Percentiles rank a stretch among this genome's conserved stretches.
Conservation (phyloP, 2,113 vertebrate genomes). For the Chrysemys picta region DNA sequence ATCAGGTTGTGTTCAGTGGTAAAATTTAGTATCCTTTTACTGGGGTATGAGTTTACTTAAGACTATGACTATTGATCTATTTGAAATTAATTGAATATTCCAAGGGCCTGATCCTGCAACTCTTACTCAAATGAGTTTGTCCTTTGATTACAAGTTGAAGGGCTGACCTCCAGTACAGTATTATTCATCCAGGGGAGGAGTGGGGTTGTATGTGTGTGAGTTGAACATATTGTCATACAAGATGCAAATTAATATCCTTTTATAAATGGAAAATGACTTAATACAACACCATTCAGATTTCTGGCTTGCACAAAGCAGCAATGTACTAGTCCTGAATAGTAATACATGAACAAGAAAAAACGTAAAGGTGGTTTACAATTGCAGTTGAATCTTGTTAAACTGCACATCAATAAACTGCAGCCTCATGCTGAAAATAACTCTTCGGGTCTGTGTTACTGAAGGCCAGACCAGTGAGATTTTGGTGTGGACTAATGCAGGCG, state of each 20-base stretch:
- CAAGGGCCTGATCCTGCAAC: constrained; percentile 21
- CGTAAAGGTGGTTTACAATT: background rate
- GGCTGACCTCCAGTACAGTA: background rate
- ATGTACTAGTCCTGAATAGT: background rate
- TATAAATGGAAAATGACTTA: background rate
- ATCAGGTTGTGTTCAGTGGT: background rate
- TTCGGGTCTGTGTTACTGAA: background rate
- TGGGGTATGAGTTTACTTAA: constrained; percentile 47
- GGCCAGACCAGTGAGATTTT: background rate
- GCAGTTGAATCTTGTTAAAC: background rate
- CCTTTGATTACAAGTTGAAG: constrained; percentile 7
- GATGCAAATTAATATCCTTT: constrained; percentile 9
- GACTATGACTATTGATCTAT: background rate
- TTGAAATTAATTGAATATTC: constrained; percentile 20
- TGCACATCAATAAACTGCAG: background rate
- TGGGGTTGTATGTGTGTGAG: background rate
- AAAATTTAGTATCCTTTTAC: background rate
- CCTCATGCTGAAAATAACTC: background rate
- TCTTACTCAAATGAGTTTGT: constrained; percentile 2
- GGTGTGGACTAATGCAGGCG: background rate
- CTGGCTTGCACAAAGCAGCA: constrained; percentile 4
- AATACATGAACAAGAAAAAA: background rate
- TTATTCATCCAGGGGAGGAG: background rate
- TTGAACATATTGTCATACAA: background rate
- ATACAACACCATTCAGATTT: background rate